A percentile compares a stretch with the other conserved stretches of the same genome.
phyloP scores from a whole-genome alignment of 2,797 vertebrate species.

The Argyrosomus regius region DNA sequence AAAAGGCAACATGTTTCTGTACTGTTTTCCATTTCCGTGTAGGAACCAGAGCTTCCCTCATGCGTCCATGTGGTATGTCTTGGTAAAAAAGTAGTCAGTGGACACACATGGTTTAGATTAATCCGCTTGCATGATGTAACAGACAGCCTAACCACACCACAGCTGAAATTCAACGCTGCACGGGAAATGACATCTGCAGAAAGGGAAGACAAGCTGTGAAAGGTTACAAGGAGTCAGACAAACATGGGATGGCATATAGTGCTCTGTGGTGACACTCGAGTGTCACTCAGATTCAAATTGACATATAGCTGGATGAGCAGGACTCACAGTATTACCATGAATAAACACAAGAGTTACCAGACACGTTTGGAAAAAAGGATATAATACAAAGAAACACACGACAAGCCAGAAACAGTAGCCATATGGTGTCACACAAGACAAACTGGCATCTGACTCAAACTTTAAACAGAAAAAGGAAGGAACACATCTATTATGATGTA shows the following conservation, averaged over 20 bases:
- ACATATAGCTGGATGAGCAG: neutral
- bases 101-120: conserved; percentile 42
- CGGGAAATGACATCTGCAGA: conserved; percentile 49
- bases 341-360: neutral
- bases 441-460: neutral
- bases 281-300: neutral
- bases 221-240: neutral
- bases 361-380: neutral
- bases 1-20: neutral
- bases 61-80: neutral
- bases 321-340: neutral
- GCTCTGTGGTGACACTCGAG: neutral
- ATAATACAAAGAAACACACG: neutral
- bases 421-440: neutral
- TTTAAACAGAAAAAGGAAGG: neutral
- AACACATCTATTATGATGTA: neutral
- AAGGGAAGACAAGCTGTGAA: conserved; percentile 21
- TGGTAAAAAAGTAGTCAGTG: neutral
- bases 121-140: conserved; percentile 7
- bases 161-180: neutral
- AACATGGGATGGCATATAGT: neutral
- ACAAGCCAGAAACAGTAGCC: no score
- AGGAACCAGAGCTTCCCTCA: neutral
- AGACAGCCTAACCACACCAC: neutral
- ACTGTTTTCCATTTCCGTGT: neutral